A percentile compares a stretch with the other conserved stretches of the same genome.
These are phyloP conservation scores for Dione vanillae DNA, from an alignment of 2,888 invertebrate species.

Conservation along the genomic window DNA sequence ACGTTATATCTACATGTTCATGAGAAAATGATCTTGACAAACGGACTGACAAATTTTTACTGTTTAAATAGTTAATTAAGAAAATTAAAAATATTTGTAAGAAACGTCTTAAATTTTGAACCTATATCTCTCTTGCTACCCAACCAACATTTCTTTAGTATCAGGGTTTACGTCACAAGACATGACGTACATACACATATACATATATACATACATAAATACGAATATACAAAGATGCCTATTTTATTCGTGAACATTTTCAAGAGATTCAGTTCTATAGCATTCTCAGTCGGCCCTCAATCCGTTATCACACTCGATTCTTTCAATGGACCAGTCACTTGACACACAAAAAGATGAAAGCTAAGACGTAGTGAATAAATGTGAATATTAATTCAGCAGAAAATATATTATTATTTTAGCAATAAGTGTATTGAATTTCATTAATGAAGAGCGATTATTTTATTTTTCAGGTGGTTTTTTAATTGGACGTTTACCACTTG, in stretches of 20 bases:
- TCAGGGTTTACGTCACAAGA: not conserved
- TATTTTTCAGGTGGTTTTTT: not conserved
- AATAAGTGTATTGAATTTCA: not conserved
- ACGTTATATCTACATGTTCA: too few species aligned
- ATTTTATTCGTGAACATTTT: conserved; percentile 14
- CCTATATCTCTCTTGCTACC: too few species aligned
- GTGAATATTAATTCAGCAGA: conserved; percentile 24
- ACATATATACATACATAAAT: not conserved
- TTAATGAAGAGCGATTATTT: not conserved
- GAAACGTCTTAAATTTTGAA: too few species aligned
- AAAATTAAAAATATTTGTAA: too few species aligned
- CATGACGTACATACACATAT: not conserved
- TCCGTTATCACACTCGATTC: conserved; percentile 38
- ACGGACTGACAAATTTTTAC: too few species aligned
- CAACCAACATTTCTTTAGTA: too few species aligned
- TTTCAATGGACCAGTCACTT: conserved; percentile 36
- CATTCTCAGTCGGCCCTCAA: conserved; percentile 24
- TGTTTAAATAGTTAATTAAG: too few species aligned
- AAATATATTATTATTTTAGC: not conserved
- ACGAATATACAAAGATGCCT: conserved; percentile 1
- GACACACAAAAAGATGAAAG: conserved; percentile 41
- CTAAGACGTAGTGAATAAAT: conserved; percentile 4
- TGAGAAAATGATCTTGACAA: too few species aligned
- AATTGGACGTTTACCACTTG: too few species aligned
- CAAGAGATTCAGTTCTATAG: conserved; percentile 16